phyloP scores from a whole-genome alignment of 2,113 vertebrate genomes.

The Alligator sinensis region DNA sequence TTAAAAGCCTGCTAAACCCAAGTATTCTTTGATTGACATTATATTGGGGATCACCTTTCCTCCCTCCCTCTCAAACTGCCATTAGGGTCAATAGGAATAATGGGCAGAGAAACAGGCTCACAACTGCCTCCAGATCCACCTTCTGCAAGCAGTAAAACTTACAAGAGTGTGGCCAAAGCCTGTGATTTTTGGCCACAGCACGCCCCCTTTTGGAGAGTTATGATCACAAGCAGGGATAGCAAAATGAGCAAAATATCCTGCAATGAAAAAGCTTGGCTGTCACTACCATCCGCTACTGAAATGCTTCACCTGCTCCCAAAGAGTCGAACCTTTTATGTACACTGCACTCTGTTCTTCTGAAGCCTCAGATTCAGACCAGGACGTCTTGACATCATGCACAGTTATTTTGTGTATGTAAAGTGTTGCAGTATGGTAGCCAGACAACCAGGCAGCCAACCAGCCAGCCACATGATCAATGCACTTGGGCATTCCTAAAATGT shows the following conservation, averaged over 20 bases:
- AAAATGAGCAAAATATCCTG: not conserved
- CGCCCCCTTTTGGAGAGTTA: not conserved
- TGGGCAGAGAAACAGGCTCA: not conserved
- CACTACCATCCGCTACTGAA: not conserved
- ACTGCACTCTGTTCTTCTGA: not conserved
- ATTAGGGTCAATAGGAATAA: not conserved
- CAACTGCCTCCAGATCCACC: too few relatives aligned
- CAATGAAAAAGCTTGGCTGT: not conserved
- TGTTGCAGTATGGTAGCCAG: not conserved
- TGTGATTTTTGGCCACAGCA: not conserved
- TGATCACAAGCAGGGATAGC: not conserved
- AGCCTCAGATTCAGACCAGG: not conserved
- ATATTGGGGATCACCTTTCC: not conserved
- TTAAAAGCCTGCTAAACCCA: not conserved
- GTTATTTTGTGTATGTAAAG: not conserved
- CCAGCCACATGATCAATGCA: not conserved
- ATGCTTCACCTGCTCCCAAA: not conserved
- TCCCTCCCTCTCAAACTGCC: not conserved
- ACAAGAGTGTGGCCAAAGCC: not conserved
- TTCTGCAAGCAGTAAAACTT: not conserved
- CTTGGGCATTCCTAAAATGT: not conserved
- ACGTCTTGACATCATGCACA: not conserved
- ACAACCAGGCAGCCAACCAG: too few relatives aligned
- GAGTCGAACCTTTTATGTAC: not conserved
- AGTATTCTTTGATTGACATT: not conserved